Base-by-base conservation (phyloP, 2,888 invertebrate genomes). In the Nemotelus nigrinus region DNA sequence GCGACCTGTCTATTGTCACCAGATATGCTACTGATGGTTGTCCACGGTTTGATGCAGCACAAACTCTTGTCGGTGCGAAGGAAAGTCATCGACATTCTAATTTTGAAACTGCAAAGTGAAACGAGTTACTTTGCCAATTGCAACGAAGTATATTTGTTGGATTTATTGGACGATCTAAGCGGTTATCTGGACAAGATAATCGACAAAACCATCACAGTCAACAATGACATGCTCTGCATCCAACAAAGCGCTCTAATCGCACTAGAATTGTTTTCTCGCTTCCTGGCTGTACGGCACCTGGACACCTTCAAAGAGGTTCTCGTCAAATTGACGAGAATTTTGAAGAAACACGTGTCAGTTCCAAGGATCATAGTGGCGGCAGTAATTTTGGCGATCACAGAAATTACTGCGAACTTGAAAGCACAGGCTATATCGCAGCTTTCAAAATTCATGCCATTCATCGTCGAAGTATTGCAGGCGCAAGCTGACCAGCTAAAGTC, bases 21-120 rank as follows among this genome's bases (percentile, higher is more conserved):
- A 0, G 89, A 91, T 39, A 92, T 95, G 88, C 96, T 98, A 85
- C 86, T 97, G 41, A 89, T 91, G 58, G 95, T 96, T 0, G 89
- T 96, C 0, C 89, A 92, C 80, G 92, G 93, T 0, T 87, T 98
- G 74, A 86, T 94, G 82, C 89, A 90, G 70, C 93, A 96, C 83
- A 91, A 92, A 57, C 85, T 94, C 43, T 86, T 91, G 10, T 91
- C 91, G 4, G 93, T 98, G 0, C 90, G 93, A 80, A 90, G 93
- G 78, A 93, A 96, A 84, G 92, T 95, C 0, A 90, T 98, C 87
- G 97, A 98, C 83, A 86, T 98, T 57, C 87, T 98, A 0, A 96
- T 95, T 82, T 90, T 90, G 6, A 95, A 96, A 86, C 88, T 98
- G 5, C 92, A 94, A 80, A 89, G 91, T 79, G 91, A 92, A 79